Evolutionary conservation across 53 echinoderm and acorn worm species (phyloP).

Genomic region (Pentamera pediparva): DNA sequence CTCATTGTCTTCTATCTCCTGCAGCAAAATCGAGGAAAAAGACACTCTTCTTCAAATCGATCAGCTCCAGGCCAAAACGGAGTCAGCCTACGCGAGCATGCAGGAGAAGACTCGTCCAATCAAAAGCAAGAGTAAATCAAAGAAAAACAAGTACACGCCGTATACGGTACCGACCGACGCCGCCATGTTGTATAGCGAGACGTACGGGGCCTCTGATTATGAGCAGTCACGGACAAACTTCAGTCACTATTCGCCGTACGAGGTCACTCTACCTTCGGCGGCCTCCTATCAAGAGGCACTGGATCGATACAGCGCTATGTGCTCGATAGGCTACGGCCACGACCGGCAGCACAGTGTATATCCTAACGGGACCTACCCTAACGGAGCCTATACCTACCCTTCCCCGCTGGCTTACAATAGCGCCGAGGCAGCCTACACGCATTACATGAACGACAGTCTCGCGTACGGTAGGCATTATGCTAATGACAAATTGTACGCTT

Average conservation of each 20-base stretch:
- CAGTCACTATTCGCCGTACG: slow-evolving; percentile 70
- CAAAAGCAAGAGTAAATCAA: slow-evolving; percentile 77
- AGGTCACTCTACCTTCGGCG: slow-evolving; percentile 83
- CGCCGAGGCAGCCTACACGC: slow-evolving; percentile 82
- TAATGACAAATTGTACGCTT: slow-evolving; percentile 73
- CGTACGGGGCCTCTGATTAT: slow-evolving; percentile 62
- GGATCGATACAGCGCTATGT: slow-evolving; percentile 93
- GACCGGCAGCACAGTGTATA: slow-evolving; percentile 90
- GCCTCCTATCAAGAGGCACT: slow-evolving; percentile 81
- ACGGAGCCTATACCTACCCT: slow-evolving; percentile 66
- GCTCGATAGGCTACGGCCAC: slow-evolving; percentile 73
- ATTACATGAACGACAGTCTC: slow-evolving; percentile 83
- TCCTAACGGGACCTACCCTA: slow-evolving; percentile 80
- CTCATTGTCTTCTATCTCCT: slow-evolving; percentile 11
- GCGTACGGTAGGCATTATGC: slow-evolving; percentile 88
- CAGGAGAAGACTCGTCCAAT: slow-evolving; percentile 73
- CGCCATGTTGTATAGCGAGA: slow-evolving; percentile 64
- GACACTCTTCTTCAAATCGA: slow-evolving; percentile 77
- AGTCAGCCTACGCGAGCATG: slow-evolving; percentile 69
- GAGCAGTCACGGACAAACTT: slow-evolving; percentile 66
- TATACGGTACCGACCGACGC: slow-evolving; percentile 69
- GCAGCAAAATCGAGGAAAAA: slow-evolving; percentile 94
- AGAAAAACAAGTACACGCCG: slow-evolving; percentile 74
- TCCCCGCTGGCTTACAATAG: slow-evolving; percentile 79
- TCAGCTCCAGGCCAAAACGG: slow-evolving; percentile 93